Evolutionary conservation across 2,888 invertebrate genomes (phyloP), one percentile per base, ranked within the genome.

Genomic region (Nineta flava): DNA sequence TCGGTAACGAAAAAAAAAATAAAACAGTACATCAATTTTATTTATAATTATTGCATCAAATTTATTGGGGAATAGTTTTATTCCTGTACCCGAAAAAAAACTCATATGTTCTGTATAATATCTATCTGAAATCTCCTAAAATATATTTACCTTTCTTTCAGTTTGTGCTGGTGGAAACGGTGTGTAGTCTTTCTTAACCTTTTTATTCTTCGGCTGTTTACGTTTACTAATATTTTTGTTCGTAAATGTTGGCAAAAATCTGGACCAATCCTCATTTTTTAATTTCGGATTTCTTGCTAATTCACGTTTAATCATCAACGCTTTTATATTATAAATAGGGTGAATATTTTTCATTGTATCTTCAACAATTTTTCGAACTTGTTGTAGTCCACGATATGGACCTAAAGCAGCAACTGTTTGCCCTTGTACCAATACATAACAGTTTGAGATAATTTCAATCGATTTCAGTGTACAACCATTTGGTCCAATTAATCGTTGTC

Each of bases 331-430:
- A 63, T 96, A 97, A 65, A 99, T 92, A 1, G 99, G 99, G 72
- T 99, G 99, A 50, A 99, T 79, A 66, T 99, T 99, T 62, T 90
- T 91, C 96, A 99, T 96, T 1, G 95, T 95, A 58, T 99, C 97
- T 61, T 87, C 84, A 1, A 91, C 88, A 59, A 99, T 88, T 57
- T 86, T 81, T 50, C 95, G 73, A 0, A 90, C 88, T 65, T 88
- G 86, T 50, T 83, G 79, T 19, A 91, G 65, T 0, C 97, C 97
- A 67, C 83, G 86, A 61, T 94, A 90, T 2, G 97, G 94, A 0
- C 99, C 99, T n/a, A 99, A 71, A 0, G 91, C 88, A 12, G 97
- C 79, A 0, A 99, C 97, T 9, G 99, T 99, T 61, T 92, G 92
- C 4, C 99, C 99, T 70, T 97, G 96, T 0, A 97, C 93, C 44